Evolutionary conservation across 2,888 invertebrate species (phyloP), one percentile per base, ranked within the genome.

Genomic region (Agriopis leucophaearia): DNA sequence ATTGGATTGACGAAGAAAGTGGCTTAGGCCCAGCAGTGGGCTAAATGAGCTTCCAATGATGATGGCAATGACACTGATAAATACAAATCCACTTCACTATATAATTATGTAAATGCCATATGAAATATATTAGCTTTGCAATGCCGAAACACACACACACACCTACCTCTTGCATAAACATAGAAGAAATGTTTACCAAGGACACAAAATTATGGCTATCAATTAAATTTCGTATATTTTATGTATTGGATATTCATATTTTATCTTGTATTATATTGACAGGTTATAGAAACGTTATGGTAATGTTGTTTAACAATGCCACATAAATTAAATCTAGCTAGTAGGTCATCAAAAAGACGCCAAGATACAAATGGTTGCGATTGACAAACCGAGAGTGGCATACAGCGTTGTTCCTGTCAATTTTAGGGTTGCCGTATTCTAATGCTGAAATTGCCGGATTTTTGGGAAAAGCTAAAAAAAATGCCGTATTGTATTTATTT

Each of bases 101-200:
- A 27, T 51, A 36, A 51, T 51, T n/a, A 15, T 36, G n/a, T 35
- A 36, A 51, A 51, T 51, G 51, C 36, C 51, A 51, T 51, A n/a
- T 35, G 47, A 16, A 13, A 51, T 0, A 51, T 51, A 51, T 48
- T 48, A 12, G 18, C 27, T 48, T 8, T 48, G 48, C 27, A 8
- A 48, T 44, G n/a, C 13, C n/a, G n/a, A 18, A 18, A 10, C 9
- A 18, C 48, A 18, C 48, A 10, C 9, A 18, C 48, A 18, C 48
- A 27, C 1, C 27, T 27, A 27, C 50, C 35, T 47, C 35, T 51
- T 51, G 36, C 36, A n/a, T n/a, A 51, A 51, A n/a, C 9, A 50
- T 8, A 35, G 8, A 35, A 48, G 9, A 48, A 51, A 36, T 35
- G n/a, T 35, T n/a, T 15, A 15, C 8, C 51, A 51, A 36, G 45